Base-by-base conservation (phyloP, 2,888 invertebrate species). In the Pecten maximus region DNA sequence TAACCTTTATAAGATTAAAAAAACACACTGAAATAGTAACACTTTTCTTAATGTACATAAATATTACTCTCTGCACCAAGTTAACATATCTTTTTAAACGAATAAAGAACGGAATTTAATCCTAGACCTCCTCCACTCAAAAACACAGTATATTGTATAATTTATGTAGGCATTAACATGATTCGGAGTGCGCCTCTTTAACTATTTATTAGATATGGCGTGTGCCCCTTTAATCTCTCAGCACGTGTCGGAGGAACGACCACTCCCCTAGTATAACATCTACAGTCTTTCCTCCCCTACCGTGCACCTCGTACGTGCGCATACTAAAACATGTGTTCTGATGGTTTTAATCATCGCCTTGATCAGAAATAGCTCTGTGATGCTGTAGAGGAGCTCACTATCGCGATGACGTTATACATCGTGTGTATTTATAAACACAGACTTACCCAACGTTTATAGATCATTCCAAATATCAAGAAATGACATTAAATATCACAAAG, bases 171-270 rank as follows among this genome's bases (percentile, higher is more conserved):
- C 35, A 74, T 74, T 54, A 74, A 35, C 10, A 74, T 35, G 35
- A 35, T 35, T 74, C 74, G 28, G 74, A 35, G 74, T 35, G 6
- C 23, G 74, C 74, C 35, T 74, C 74, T 74, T 74, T 74, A 28
- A 74, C 28, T 35, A 74, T 74, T 74, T 74, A 74, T 74, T 74
- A 74, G 35, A 74, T 74, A 74, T 74, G 74, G 74, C 74, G 74
- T 74, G 74, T 74, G 74, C 74, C 74, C 74, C 15, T 74, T 74
- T 74, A 74, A 74, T 74, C 28, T 28, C 74, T 28, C 74, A 74
- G 74, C 74, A 74, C 74, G 74, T 35, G 28, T 74, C 35, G 35
- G 74, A 74, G 28, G 74, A 74, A 35, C 74, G 35, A 15, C 74
- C 74, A 74, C 74, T 74, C 74, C 74, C 74, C 74, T 74, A 23